These are phyloP conservation scores for Xestia sexstrigata DNA, from an alignment of 2,888 invertebrate species.

Conservation along the genomic window DNA sequence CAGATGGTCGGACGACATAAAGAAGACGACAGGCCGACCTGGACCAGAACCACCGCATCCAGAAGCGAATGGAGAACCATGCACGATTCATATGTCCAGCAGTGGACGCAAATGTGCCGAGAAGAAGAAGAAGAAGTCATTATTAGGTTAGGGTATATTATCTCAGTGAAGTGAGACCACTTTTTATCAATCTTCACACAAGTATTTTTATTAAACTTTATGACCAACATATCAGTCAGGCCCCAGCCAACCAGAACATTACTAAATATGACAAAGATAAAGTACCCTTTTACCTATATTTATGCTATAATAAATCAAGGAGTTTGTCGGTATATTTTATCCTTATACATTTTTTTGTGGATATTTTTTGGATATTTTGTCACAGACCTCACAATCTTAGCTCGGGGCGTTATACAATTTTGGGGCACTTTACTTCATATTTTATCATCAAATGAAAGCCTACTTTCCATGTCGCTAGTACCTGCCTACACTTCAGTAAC, in stretches of 20 bases:
- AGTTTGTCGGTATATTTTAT: slow-evolving; percentile 48
- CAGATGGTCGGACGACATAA: no score
- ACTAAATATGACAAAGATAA: slow-evolving; percentile 57
- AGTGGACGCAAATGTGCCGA: no score
- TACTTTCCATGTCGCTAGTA: background rate
- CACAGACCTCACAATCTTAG: slow-evolving; percentile 25
- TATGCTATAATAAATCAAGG: slow-evolving; percentile 57
- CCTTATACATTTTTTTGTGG: slow-evolving; percentile 22
- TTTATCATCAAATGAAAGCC: slow-evolving; percentile 18
- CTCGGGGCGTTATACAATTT: slow-evolving; percentile 23
- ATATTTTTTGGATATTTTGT: slow-evolving; percentile 40
- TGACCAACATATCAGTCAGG: slow-evolving; percentile 34
- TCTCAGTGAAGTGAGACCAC: background rate
- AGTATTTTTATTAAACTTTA: slow-evolving; percentile 34
- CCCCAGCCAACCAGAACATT: slow-evolving; percentile 43
- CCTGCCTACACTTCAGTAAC: background rate
- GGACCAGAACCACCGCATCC: no score
- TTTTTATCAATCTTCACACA: slow-evolving; percentile 20
- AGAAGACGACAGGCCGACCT: no score
- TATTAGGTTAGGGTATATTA: background rate
- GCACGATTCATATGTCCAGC: no score
- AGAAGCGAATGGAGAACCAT: no score
- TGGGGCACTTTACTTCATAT: slow-evolving; percentile 11
- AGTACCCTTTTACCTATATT: slow-evolving; percentile 54
- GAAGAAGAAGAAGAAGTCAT: no score